phyloP scores from a whole-genome alignment of 2,113 vertebrate species.

The Paralichthys olivaceus region DNA sequence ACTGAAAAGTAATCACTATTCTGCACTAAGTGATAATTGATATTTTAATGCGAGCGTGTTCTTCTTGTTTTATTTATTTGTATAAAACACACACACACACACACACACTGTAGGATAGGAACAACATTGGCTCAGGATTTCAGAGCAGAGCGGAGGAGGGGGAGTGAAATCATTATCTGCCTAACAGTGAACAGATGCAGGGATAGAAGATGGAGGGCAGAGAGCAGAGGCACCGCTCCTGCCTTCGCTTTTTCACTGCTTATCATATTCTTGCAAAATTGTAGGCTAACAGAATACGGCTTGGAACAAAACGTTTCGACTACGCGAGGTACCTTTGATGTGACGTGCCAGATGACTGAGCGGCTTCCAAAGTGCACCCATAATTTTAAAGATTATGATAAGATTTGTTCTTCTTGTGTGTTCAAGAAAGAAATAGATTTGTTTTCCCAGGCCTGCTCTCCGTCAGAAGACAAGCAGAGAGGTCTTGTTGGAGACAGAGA shows the following conservation, averaged over 20 bases:
- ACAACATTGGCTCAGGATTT: neutral
- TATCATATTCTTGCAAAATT: conserved; percentile 55
- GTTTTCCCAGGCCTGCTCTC: conserved; percentile 22
- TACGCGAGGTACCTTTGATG: conserved; percentile 26
- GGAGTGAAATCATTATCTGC: conserved; percentile 20
- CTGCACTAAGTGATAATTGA: neutral
- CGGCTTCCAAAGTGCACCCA: conserved; percentile 36
- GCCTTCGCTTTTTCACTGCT: conserved; percentile 32
- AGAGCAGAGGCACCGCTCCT: conserved; percentile 12
- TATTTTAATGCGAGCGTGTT: neutral
- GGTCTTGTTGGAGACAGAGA: neutral
- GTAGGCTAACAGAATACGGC: conserved; percentile 30
- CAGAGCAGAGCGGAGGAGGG: neutral
- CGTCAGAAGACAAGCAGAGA: conserved; percentile 12
- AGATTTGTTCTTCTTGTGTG: conserved; percentile 34
- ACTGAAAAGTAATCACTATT: neutral
- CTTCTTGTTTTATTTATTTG: neutral
- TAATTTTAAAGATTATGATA: conserved; percentile 34
- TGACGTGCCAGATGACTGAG: conserved; percentile 41
- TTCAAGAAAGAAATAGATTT: conserved; percentile 24
- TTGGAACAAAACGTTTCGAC: conserved; percentile 46
- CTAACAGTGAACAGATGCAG: conserved; percentile 60
- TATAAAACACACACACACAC: neutral
- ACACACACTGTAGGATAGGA: neutral
- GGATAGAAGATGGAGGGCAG: conserved; percentile 6